A percentile compares a stretch with the other conserved stretches of the same genome.
These are phyloP conservation scores for Fulica atra DNA, from an alignment of 2,113 vertebrate genomes.

Conservation along the genomic window DNA sequence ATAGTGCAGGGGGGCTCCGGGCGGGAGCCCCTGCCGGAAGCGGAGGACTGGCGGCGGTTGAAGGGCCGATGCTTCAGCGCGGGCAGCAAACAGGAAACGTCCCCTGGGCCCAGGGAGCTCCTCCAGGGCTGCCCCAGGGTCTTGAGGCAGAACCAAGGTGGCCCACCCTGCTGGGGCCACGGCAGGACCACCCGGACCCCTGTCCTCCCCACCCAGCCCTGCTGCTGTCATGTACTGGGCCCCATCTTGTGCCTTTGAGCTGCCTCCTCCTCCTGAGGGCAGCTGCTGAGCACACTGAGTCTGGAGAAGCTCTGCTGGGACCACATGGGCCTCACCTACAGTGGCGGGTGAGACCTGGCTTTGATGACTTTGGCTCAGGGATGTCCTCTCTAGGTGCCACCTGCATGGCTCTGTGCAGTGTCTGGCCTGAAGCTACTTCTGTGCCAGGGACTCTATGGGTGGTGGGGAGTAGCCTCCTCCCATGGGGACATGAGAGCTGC, in stretches of 20 bases:
- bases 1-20: slow-evolving; percentile 81
- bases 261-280: background rate
- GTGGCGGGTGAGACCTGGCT: rapidly evolving
- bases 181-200: background rate
- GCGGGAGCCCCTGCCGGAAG: slow-evolving; percentile 85
- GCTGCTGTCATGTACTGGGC: background rate
- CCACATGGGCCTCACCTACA: background rate
- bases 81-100: slow-evolving; percentile 78
- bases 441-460: rapidly evolving
- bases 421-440: background rate
- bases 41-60: slow-evolving; percentile 82
- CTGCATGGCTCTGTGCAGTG: rapidly evolving
- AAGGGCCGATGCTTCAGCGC: slow-evolving; percentile 69
- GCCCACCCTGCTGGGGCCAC: background rate
- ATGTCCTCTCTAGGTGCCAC: too few species aligned
- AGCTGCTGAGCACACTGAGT: rapidly evolving
- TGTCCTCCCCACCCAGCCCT: background rate
- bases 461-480: background rate
- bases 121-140: background rate
- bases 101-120: slow-evolving; percentile 24
- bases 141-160: background rate
- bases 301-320: background rate
- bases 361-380: background rate
- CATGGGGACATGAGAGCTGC: background rate
- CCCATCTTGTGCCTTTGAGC: background rate